Evolutionary conservation across 2,797 vertebrate species (phyloP).

Genomic region (Chiloscyllium punctatum): DNA sequence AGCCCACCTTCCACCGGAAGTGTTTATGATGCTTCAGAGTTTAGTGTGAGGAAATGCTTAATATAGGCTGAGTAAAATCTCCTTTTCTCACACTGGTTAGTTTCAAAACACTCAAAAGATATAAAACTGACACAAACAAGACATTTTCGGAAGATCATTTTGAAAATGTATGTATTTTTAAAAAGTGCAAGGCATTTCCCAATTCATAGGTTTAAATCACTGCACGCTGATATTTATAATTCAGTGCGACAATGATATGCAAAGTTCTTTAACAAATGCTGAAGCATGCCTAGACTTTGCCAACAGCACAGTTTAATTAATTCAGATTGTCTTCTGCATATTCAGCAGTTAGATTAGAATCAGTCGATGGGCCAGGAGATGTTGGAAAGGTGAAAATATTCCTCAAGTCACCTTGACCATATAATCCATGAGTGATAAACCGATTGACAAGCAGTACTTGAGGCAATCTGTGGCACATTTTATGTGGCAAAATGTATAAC

Average conservation of each 20-base stretch:
- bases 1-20: neutral
- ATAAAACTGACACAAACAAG: neutral
- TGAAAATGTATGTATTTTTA: neutral
- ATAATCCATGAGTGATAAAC: neutral
- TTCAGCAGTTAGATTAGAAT: neutral
- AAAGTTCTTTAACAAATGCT: constrained; percentile 30
- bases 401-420: neutral
- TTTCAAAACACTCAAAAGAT: neutral
- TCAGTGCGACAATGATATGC: constrained; percentile 1
- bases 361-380: neutral
- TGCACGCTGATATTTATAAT: neutral
- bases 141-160: neutral
- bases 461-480: neutral
- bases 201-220: neutral
- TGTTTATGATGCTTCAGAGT: neutral
- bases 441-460: neutral
- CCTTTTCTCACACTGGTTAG: neutral
- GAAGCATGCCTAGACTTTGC: constrained; percentile 20
- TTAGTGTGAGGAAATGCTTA: neutral
- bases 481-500: neutral
- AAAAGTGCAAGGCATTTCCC: neutral
- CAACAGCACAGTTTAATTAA: neutral
- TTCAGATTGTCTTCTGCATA: constrained; percentile 20
- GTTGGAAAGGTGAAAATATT: neutral
- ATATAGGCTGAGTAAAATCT: neutral